Conservation (phyloP, 2,888 invertebrate genomes). For the Drosophila rellima region DNA sequence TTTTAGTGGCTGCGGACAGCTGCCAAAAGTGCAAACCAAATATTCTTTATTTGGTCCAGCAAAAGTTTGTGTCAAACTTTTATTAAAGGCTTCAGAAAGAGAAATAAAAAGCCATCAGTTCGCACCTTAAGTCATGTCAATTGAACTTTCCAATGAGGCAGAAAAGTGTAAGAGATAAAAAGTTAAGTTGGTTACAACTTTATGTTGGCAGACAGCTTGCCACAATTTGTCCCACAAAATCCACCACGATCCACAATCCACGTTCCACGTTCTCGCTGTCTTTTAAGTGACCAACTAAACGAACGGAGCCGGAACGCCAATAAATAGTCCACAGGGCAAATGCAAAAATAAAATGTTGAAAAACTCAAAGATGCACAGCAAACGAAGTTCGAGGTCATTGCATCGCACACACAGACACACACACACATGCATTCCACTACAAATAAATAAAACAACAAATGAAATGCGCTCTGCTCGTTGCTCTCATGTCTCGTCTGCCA, state of each 20-base stretch:
- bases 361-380: conserved; percentile 67
- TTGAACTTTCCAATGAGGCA: conserved; percentile 29
- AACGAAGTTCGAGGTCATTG: conserved; percentile 82
- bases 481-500: conserved; percentile 25
- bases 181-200: conserved; percentile 32
- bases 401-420: conserved; percentile 56
- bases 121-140: conserved; percentile 42
- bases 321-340: conserved; percentile 57
- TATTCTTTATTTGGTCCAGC: conserved; percentile 20
- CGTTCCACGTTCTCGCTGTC: conserved; percentile 10
- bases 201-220: conserved; percentile 18
- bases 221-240: conserved; percentile 58
- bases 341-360: conserved; percentile 53
- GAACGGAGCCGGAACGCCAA: conserved; percentile 50
- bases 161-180: conserved; percentile 37
- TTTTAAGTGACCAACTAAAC: conserved; percentile 60
- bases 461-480: conserved; percentile 32
- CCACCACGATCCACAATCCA: conserved; percentile 37
- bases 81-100: conserved; percentile 9
- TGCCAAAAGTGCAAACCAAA: conserved; percentile 45
- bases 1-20: conserved; percentile 22
- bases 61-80: conserved; percentile 30
- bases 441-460: conserved; percentile 60
- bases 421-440: conserved; percentile 25
- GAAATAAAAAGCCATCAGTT: conserved; percentile 23